phyloP scores from a whole-genome alignment of 1,140 invertebrate species.

The Zaprionus kolodkinae region DNA sequence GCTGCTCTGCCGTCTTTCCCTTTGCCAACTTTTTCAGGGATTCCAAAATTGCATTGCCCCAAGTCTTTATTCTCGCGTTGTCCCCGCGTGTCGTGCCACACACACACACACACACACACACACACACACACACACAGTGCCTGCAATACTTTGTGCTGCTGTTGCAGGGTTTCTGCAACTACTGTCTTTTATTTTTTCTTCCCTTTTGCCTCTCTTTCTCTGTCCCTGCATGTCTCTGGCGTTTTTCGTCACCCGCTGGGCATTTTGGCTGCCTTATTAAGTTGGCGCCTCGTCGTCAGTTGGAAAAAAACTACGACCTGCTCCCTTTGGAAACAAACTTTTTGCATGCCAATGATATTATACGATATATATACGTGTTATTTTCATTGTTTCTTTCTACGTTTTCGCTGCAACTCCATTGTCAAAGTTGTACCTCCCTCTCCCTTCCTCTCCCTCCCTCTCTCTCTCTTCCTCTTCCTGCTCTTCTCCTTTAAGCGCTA shows the following conservation, averaged over 20 bases:
- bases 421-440: slow-evolving; percentile 57
- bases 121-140: neutral
- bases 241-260: slow-evolving; percentile 53
- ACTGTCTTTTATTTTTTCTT: neutral
- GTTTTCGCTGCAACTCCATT: slow-evolving; percentile 66
- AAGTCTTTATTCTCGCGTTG: neutral
- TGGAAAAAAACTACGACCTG: slow-evolving; percentile 52
- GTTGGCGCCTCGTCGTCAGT: slow-evolving; percentile 68
- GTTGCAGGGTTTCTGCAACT: slow-evolving; percentile 5
- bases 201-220: slow-evolving; percentile 1
- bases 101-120: slow-evolving; percentile 11
- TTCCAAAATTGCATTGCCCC: neutral
- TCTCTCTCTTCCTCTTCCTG: neutral
- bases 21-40: neutral
- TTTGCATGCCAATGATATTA: slow-evolving; percentile 67
- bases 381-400: slow-evolving; percentile 16
- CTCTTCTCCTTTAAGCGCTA: slow-evolving; percentile 55
- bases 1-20: neutral
- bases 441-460: no score
- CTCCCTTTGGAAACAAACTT: slow-evolving; percentile 52
- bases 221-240: neutral
- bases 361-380: slow-evolving; percentile 15
- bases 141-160: slow-evolving; percentile 9
- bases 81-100: neutral
- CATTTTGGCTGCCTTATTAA: slow-evolving; percentile 73